These are phyloP conservation scores for Conopomorpha cramerella DNA, from an alignment of 1,140 invertebrate species.

Conservation along the genomic window DNA sequence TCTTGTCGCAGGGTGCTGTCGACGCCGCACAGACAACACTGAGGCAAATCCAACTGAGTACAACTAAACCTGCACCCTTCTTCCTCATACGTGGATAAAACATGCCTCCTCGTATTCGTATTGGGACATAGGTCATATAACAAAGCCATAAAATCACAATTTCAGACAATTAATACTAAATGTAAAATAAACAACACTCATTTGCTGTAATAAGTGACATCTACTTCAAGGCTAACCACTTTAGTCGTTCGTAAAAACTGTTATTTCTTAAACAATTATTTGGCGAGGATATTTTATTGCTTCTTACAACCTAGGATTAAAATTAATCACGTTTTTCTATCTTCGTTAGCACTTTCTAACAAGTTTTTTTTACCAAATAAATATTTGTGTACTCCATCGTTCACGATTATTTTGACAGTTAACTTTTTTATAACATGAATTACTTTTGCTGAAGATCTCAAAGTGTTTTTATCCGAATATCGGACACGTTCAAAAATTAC, in stretches of 20 bases:
- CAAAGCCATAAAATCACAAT: slow-evolving; percentile 58
- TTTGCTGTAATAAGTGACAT: slow-evolving; percentile 47
- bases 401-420: slow-evolving; percentile 34
- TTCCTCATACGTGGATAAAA: slow-evolving; percentile 52
- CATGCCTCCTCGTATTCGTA: slow-evolving; percentile 49
- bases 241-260: too few species aligned
- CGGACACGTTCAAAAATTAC: too few species aligned
- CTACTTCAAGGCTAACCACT: slow-evolving; percentile 59
- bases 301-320: too few species aligned
- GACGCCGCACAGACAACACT: slow-evolving; percentile 53
- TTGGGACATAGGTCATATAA: slow-evolving; percentile 54
- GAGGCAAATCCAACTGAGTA: slow-evolving; percentile 43
- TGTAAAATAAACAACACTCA: slow-evolving; percentile 59
- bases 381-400: slow-evolving; percentile 45
- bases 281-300: too few species aligned
- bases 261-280: too few species aligned
- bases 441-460: too few species aligned
- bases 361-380: slow-evolving; percentile 47
- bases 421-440: slow-evolving; percentile 14
- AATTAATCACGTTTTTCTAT: too few species aligned
- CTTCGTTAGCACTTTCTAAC: slow-evolving; percentile 48
- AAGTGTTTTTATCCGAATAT: too few species aligned
- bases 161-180: slow-evolving; percentile 50
- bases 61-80: slow-evolving; percentile 51
- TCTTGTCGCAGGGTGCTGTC: slow-evolving; percentile 74